Base-by-base conservation (phyloP, 2,797 vertebrate species). In the Rhinichthys osculus region DNA sequence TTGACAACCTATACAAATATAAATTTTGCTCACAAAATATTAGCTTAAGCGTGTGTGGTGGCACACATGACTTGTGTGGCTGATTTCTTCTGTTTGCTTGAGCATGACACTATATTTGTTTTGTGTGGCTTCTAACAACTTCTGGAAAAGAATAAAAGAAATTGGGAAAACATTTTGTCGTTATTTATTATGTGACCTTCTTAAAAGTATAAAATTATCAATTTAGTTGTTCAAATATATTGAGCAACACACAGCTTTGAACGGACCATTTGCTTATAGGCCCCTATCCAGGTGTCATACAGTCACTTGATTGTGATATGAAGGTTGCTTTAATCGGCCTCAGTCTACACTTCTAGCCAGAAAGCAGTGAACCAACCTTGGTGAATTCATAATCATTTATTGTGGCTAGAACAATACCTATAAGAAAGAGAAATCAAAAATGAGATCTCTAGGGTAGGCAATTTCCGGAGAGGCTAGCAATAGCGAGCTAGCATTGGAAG, bases 1-100 rank as follows among this genome's bases (percentile, higher is more conserved):
- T 42, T 73, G 54, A 72, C 67, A 64, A 35, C 27, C n/a, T 23
- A 42, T 50, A 70, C 66, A 71, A 85, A 85, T 69, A 47, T 74
- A 7, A n/a, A 52, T 62, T 52, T 23, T 57, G n/a, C 50, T 47
- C 8, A 64, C 35, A 71, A 57, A 78, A 79, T 23, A 33, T 19
- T 7, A 9, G 38, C 13, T 38, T 42, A 30, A 17, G 76, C 27
- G 23, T 35, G n/a, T 73, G 27, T 54, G 73, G 30, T 23, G 42
- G 30, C 35, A 59, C 44, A 33, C 5, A 16, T 10, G 23, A 27
- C 47, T 40, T 78, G 19, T 57, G 27, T 6, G 30, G 64, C 27
- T 33, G 17, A 62, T 40, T 59, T 16, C 7, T 78, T 78, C 21
- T 78, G 76, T 62, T 79, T 64, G 57, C 9, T 13, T 54, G 16